Conservation (phyloP, 1,140 invertebrate species). For the Mamestra configurata region DNA sequence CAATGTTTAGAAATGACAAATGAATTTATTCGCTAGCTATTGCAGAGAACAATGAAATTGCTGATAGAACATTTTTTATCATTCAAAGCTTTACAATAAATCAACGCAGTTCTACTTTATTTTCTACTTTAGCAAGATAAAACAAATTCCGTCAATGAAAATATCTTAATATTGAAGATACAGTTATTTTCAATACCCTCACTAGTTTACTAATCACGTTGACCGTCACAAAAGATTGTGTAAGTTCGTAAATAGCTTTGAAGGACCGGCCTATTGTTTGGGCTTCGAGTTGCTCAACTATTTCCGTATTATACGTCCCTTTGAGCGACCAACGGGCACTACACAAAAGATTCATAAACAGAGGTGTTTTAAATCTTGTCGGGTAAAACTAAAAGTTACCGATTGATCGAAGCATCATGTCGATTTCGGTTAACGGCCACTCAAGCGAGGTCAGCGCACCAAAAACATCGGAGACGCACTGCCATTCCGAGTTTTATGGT, state of each 20-base stretch:
- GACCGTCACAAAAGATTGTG: constrained; percentile 61
- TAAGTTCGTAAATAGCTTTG: constrained; percentile 54
- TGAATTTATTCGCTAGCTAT: background rate
- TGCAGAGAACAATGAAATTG: background rate
- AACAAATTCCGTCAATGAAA: background rate
- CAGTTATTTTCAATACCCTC: constrained; percentile 49
- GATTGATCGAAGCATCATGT: constrained; percentile 62
- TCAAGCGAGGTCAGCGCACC: constrained; percentile 74
- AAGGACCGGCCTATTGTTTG: constrained; percentile 57
- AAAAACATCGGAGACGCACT: constrained; percentile 66
- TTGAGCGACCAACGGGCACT: constrained; percentile 42
- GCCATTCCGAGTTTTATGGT: constrained; percentile 74
- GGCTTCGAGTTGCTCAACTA: constrained; percentile 24
- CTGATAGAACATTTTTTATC: background rate
- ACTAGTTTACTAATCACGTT: constrained; percentile 47
- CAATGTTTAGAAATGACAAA: constrained; percentile 7
- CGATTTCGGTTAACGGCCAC: constrained; percentile 71
- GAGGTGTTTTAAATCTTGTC: constrained; percentile 49
- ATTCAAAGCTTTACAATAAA: background rate
- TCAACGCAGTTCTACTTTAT: background rate
- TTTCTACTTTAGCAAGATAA: too few species aligned
- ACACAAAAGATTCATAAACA: constrained; percentile 12
- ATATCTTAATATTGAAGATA: constrained; percentile 52
- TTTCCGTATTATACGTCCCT: constrained; percentile 48
- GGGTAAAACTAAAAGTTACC: constrained; percentile 57